phyloP scores from a whole-genome alignment of 2,888 invertebrate species.

The Temnothorax unifasciatus region DNA sequence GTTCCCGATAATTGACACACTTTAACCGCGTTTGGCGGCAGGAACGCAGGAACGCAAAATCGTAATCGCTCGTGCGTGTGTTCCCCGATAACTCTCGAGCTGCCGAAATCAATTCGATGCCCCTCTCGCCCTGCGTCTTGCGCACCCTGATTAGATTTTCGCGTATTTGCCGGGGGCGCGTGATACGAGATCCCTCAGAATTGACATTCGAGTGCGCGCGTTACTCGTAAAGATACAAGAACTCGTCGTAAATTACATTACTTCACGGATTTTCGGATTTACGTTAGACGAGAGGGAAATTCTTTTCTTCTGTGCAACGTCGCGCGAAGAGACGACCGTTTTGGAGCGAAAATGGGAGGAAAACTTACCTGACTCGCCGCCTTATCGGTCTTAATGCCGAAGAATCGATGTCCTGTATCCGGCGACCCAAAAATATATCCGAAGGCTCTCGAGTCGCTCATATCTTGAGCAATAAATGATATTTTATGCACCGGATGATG shows the following conservation, averaged over 20 bases:
- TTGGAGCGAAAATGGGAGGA: background rate
- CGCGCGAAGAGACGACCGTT: background rate
- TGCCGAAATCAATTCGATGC: conserved; percentile 48
- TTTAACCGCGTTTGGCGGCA: conserved; percentile 65
- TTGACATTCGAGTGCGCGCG: background rate
- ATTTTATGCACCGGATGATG: conserved; percentile 99
- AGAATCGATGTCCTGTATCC: conserved; percentile 98
- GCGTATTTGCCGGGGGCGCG: conserved; percentile 3
- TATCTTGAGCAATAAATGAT: conserved; percentile 99
- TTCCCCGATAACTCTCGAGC: conserved; percentile 34
- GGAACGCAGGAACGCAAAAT: conserved; percentile 45
- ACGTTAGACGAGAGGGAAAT: background rate
- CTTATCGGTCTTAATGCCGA: conserved; percentile 99
- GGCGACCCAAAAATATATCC: conserved; percentile 99
- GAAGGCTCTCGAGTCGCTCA: conserved; percentile 98
- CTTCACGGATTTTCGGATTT: background rate
- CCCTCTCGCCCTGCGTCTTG: background rate
- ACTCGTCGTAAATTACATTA: background rate
- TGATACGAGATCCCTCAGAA: conserved; percentile 8
- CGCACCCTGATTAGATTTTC: conserved; percentile 39
- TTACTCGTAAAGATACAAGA: background rate
- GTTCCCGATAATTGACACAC: conserved; percentile 69
- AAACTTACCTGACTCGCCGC: conserved; percentile 95
- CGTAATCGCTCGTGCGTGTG: conserved; percentile 49
- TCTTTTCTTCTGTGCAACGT: too few species aligned